Conservation (phyloP, 1,140 invertebrate species). For the Platyura marginata region DNA sequence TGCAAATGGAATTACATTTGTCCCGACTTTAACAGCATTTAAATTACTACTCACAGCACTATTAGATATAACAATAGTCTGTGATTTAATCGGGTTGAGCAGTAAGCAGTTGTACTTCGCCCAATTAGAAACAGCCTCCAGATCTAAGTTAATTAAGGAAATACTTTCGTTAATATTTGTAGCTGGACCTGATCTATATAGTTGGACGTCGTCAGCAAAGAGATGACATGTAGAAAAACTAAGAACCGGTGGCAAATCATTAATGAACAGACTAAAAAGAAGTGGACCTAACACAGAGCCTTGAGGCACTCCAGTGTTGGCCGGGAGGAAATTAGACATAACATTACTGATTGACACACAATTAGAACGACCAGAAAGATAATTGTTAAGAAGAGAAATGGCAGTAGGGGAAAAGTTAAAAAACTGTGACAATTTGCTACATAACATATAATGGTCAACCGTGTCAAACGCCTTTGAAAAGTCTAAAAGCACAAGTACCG, state of each 20-base stretch:
- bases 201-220: neutral
- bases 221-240: neutral
- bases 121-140: neutral
- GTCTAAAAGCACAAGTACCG: neutral
- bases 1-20: too few species aligned
- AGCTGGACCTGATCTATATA: neutral
- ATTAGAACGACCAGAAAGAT: neutral
- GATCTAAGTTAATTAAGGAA: neutral
- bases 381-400: neutral
- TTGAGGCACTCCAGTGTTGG: neutral
- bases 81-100: neutral
- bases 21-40: too few species aligned
- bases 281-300: neutral
- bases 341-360: neutral
- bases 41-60: too few species aligned
- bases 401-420: neutral
- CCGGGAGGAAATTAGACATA: neutral
- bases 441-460: neutral
- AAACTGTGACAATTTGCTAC: neutral
- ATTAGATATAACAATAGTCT: neutral
- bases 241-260: neutral
- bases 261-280: neutral
- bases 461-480: neutral
- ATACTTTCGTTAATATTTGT: neutral
- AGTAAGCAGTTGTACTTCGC: neutral